phyloP scores from a whole-genome alignment of 1,140 invertebrate species.

The Lordiphosa collinella region DNA sequence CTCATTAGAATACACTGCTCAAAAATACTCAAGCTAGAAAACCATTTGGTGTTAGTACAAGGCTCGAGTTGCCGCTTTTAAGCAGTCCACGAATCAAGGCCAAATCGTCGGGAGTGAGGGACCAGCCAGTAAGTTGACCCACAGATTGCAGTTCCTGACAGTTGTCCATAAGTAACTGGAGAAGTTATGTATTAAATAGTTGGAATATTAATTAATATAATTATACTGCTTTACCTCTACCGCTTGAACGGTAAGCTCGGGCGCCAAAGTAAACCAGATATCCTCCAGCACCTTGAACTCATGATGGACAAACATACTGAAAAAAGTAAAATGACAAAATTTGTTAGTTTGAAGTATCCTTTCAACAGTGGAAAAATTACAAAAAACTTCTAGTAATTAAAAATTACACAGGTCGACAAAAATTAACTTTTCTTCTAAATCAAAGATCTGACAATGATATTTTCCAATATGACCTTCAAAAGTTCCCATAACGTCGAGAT shows the following conservation, averaged over 20 bases:
- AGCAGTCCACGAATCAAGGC: slow-evolving; percentile 83
- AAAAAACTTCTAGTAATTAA: too few relatives aligned
- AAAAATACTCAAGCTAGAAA: slow-evolving; percentile 79
- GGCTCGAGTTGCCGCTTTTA: slow-evolving; percentile 83
- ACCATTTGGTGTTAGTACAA: slow-evolving; percentile 81
- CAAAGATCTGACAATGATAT: too few relatives aligned
- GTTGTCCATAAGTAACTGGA: slow-evolving; percentile 81
- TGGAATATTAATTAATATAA: neutral
- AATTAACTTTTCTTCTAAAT: too few relatives aligned
- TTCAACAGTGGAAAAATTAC: too few relatives aligned
- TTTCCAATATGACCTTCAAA: too few relatives aligned
- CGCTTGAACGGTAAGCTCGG: slow-evolving; percentile 81
- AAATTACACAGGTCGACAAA: too few relatives aligned
- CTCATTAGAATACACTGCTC: slow-evolving; percentile 22
- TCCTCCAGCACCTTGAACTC: slow-evolving; percentile 83
- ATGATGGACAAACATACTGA: slow-evolving; percentile 81
- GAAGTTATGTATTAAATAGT: neutral
- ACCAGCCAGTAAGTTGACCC: slow-evolving; percentile 84
- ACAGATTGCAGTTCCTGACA: slow-evolving; percentile 83
- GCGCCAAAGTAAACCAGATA: slow-evolving; percentile 84
- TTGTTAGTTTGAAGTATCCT: slow-evolving; percentile 6
- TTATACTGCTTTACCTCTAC: slow-evolving; percentile 80
- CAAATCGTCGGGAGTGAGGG: slow-evolving; percentile 83
- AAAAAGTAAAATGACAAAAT: neutral
- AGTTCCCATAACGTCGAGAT: too few relatives aligned